A percentile compares a stretch with the other conserved stretches of the same genome.
phyloP scores from a whole-genome alignment of 2,888 invertebrate genomes.

The Melanargia galathea region DNA sequence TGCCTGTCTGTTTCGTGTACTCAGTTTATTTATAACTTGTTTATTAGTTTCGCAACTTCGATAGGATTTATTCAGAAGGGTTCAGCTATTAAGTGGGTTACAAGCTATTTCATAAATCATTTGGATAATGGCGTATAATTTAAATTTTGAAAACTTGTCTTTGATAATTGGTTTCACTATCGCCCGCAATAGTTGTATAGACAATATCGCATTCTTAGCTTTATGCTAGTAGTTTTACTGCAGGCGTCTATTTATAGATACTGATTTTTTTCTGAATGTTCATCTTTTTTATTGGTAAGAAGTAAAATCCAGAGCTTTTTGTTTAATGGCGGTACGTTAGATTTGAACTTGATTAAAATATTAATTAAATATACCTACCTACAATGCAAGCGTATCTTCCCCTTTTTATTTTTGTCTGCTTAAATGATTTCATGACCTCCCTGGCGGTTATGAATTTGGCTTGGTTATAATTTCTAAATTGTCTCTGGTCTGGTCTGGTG shows the following conservation, averaged over 20 bases:
- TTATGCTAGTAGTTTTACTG: background rate
- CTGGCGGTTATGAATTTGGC: too few species aligned
- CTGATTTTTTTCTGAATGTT: background rate
- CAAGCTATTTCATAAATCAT: background rate
- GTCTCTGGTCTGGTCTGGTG: too few species aligned
- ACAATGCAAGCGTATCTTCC: too few species aligned
- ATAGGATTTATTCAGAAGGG: constrained; percentile 9
- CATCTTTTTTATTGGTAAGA: background rate
- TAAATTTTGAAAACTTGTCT: background rate
- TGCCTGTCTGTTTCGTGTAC: constrained; percentile 29
- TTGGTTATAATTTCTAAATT: too few species aligned
- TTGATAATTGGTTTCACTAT: background rate
- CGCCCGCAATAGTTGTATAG: background rate
- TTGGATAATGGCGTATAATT: background rate
- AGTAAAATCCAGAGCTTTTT: too few species aligned
- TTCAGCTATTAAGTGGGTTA: background rate
- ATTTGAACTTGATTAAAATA: too few species aligned
- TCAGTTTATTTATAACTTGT: constrained; percentile 25
- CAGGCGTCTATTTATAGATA: background rate
- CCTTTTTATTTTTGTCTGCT: too few species aligned
- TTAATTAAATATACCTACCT: too few species aligned
- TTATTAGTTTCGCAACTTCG: constrained; percentile 22
- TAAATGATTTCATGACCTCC: too few species aligned
- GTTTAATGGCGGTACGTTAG: too few species aligned
- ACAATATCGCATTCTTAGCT: background rate